Base-by-base conservation (phyloP, 1,140 invertebrate genomes). In the Teleogryllus occipitalis region DNA sequence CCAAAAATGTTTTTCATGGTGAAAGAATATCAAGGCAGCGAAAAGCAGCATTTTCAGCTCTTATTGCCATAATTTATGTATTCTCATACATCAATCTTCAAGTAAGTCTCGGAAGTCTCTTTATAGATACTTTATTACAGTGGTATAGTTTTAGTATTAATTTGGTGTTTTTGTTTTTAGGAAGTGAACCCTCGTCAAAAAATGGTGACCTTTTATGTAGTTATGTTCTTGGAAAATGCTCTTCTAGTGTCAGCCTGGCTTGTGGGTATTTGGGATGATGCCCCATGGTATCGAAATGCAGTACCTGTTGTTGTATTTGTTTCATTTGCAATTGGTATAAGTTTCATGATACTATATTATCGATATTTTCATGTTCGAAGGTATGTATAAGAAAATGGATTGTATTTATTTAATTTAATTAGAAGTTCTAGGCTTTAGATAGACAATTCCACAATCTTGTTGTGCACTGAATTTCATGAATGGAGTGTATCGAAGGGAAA, bases 11-110 rank as follows among this genome's bases (percentile, higher is more conserved):
- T 8, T 95, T 96, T 84, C 92, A 95, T 84, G 93, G 93, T 7
- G 93, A 96, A 84, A 89, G 92, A 65, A 90, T 94, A 77, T 89
- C 91, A 7, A 86, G 90, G 4, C 85, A 88, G 47, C 90, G 91
- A 80, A 94, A 92, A 85, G 87, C 91, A 8, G 89, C 88, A 81
- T 88, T 94, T 10, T 92, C 92, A 18, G 90, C 92, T 2, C 85
- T 96, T 8, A 90, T 96, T 65, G 94, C 95, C 0, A 95, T 94
- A 83, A 91, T 97, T 27, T 96, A 97, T 86, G 91, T 96, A 22
- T 95, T 97, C 84, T 94, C 94, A n/a, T 97, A 96, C 84, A 90
- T 97, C 73, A 97, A 97, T 87, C 87, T 97, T 75, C 93, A 96
- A 77, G 80, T 81, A 78, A 21, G 47, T 22, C 15, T 39, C 12